These are phyloP conservation scores for Schizopygopsis malacanthus DNA, from an alignment of 2,797 vertebrate genomes.

Conservation along the genomic window DNA sequence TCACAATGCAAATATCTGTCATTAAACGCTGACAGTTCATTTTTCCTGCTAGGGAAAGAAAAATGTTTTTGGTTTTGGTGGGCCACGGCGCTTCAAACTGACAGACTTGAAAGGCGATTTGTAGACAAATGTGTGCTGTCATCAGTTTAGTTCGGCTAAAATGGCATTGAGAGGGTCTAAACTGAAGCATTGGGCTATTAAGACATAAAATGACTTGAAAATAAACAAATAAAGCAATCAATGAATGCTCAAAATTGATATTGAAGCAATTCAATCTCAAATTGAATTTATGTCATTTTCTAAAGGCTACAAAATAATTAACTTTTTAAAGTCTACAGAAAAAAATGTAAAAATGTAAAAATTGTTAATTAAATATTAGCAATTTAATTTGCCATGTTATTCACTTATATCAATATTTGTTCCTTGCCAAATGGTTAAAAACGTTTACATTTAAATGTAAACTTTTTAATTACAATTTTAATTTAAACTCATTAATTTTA, in stretches of 20 bases:
- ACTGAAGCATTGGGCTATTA: slow-evolving; percentile 51
- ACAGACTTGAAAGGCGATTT: slow-evolving; percentile 73
- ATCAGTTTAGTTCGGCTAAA: slow-evolving; percentile 69
- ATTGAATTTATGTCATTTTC: neutral
- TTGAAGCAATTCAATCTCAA: neutral
- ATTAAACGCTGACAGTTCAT: slow-evolving; percentile 87
- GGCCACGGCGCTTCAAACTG: slow-evolving; percentile 65
- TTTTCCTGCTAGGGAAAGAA: slow-evolving; percentile 84
- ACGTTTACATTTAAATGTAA: no score
- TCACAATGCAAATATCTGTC: slow-evolving; percentile 88
- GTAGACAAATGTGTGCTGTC: slow-evolving; percentile 77
- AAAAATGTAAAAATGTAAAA: neutral
- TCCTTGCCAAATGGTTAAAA: neutral
- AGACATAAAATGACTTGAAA: slow-evolving; percentile 54
- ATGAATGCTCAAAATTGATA: neutral
- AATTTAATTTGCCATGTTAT: neutral
- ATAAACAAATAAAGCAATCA: neutral
- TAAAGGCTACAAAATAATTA: neutral
- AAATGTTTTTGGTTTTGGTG: slow-evolving; percentile 74
- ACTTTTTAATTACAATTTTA: no score
- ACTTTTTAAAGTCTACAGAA: neutral
- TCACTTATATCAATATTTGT: neutral
- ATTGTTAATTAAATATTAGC: neutral
- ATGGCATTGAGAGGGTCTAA: slow-evolving; percentile 68
- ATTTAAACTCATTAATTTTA: no score